A percentile compares a stretch with the other conserved stretches of the same genome.
phyloP scores from a whole-genome alignment of 2,888 invertebrate species.

The Conops quadrifasciatus region DNA sequence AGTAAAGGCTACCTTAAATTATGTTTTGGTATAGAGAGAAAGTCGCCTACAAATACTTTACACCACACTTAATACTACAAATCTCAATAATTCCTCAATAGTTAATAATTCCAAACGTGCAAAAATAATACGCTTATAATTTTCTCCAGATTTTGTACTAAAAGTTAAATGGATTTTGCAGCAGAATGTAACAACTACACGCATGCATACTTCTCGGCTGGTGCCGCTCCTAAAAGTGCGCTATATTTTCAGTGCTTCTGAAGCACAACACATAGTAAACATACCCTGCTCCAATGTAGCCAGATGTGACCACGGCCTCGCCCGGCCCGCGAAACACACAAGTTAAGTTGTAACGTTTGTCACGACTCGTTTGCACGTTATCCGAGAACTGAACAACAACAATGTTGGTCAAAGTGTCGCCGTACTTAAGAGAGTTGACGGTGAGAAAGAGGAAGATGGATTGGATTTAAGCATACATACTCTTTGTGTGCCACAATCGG shows the following conservation, averaged over 20 bases:
- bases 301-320: conserved; percentile 91
- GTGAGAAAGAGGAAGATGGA: conserved; percentile 4
- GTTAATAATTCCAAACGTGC: too few species aligned
- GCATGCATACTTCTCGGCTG: too few species aligned
- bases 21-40: conserved; percentile 31
- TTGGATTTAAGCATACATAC: conserved; percentile 62
- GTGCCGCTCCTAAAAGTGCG: too few species aligned
- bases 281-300: conserved; percentile 92
- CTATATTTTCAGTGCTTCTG: too few species aligned
- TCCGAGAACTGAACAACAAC: conserved; percentile 94
- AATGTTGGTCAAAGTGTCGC: conserved; percentile 92
- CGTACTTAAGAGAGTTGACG: conserved; percentile 70
- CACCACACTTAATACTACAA: too few species aligned
- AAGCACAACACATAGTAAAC: conserved; percentile 47
- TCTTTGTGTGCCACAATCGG: conserved; percentile 90
- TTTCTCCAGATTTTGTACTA: too few species aligned
- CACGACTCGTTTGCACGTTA: conserved; percentile 88
- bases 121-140: too few species aligned
- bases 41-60: conserved; percentile 18
- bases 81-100: too few species aligned
- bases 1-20: conserved; percentile 45
- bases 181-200: too few species aligned
- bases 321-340: conserved; percentile 91
- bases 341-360: conserved; percentile 92
- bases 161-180: too few species aligned